Evolutionary conservation across 37 sponge, comb jelly and placozoan species (phyloP).

Genomic region (Cliona cf. orientalis): DNA sequence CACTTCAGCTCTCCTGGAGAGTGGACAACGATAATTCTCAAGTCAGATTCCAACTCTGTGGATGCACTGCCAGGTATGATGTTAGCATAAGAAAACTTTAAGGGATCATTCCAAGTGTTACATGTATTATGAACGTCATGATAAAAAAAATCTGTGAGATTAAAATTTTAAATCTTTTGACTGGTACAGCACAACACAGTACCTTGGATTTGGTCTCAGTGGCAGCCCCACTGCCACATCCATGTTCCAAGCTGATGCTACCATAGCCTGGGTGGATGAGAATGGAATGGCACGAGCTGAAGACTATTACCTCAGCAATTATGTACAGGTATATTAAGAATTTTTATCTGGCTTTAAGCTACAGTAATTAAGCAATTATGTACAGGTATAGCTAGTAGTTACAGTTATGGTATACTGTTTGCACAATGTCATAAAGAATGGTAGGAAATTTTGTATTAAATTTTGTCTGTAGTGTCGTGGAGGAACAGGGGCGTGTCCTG

Average conservation of each 20-base stretch:
- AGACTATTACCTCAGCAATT: constrained; percentile 59
- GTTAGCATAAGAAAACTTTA: too few species aligned
- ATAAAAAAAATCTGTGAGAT: too few species aligned
- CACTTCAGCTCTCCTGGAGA: constrained; percentile 31
- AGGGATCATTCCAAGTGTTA: too few species aligned
- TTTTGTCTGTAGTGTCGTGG: constrained; percentile 52
- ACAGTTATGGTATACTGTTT: too few species aligned
- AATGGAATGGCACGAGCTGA: constrained; percentile 37
- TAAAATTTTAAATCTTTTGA: too few species aligned
- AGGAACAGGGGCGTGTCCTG: constrained; percentile 59
- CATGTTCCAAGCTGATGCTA: constrained; percentile 64
- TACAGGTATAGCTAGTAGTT: too few species aligned
- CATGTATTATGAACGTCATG: too few species aligned
- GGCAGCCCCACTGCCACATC: constrained; percentile 15
- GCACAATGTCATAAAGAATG: too few species aligned
- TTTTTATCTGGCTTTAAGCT: too few species aligned
- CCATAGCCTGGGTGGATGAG: constrained; percentile 61
- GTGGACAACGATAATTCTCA: constrained; percentile 17
- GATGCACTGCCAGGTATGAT: too few species aligned
- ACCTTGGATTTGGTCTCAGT: constrained; percentile 80
- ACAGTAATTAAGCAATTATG: too few species aligned
- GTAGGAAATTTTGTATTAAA: too few species aligned
- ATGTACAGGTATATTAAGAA: constrained; percentile 63
- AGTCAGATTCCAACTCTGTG: constrained; percentile 29
- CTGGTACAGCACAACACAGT: constrained; percentile 28